A percentile compares a stretch with the other conserved stretches of the same genome.
phyloP scores from a whole-genome alignment of 2,113 vertebrate genomes.

The Garra rufa region DNA sequence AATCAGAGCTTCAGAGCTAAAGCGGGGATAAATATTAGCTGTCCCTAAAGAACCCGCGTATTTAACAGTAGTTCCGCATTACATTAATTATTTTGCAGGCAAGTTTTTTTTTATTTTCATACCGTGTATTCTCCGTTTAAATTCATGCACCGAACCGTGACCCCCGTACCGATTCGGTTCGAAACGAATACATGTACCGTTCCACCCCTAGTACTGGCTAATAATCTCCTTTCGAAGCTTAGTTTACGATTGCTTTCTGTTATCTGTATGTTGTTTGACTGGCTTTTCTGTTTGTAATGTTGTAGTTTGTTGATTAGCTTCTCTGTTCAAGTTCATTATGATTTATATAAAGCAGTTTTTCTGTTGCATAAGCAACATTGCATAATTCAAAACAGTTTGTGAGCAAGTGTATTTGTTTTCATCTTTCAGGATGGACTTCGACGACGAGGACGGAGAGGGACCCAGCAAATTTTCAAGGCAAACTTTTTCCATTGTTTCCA shows the following conservation, averaged over 20 bases:
- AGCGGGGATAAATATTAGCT: too few relatives aligned
- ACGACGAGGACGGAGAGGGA: conserved; percentile 97
- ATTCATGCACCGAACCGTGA: too few relatives aligned
- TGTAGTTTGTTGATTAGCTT: not conserved
- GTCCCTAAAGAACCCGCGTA: too few relatives aligned
- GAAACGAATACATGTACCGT: too few relatives aligned
- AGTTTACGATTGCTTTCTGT: not conserved
- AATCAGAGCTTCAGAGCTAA: too few relatives aligned
- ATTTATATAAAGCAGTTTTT: not conserved
- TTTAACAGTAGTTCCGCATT: too few relatives aligned
- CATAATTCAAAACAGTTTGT: not conserved
- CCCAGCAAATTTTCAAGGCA: conserved; percentile 99
- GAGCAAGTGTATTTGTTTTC: not conserved
- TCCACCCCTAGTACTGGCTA: too few relatives aligned
- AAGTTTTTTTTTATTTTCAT: too few relatives aligned
- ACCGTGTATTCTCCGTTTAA: too few relatives aligned
- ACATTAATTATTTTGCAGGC: too few relatives aligned
- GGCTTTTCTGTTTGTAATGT: not conserved
- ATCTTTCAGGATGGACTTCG: conserved; percentile 91
- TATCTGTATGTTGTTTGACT: not conserved
- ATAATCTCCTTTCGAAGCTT: not conserved
- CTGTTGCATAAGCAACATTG: not conserved
- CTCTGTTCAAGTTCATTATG: not conserved
- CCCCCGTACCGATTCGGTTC: too few relatives aligned
- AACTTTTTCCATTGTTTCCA: conserved; percentile 54